A percentile compares a stretch with the other conserved stretches of the same genome.
phyloP scores from a whole-genome alignment of 2,113 vertebrate genomes.

The Marmota flaviventris region DNA sequence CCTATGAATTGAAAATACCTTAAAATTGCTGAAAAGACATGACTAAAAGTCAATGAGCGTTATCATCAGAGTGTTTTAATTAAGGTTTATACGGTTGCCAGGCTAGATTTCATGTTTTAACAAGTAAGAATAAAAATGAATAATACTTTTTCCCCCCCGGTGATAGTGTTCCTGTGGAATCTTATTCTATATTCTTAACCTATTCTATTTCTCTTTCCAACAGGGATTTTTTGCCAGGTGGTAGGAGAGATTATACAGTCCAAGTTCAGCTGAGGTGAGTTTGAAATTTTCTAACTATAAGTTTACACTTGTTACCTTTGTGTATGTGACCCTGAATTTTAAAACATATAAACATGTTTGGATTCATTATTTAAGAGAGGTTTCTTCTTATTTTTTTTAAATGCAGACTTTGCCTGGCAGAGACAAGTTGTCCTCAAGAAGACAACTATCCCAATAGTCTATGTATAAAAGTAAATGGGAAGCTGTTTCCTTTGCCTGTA shows the following conservation, averaged over 20 bases:
- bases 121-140: constrained; percentile 34
- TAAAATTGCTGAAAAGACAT: background rate
- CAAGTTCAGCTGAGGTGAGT: constrained; percentile 96
- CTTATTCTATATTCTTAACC: constrained; percentile 47
- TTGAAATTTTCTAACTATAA: constrained; percentile 9
- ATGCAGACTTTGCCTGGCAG: constrained; percentile 96
- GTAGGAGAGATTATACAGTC: constrained; percentile 97
- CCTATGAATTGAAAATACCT: constrained; percentile 13
- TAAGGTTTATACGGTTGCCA: background rate
- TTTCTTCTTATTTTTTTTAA: constrained; percentile 65
- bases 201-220: constrained; percentile 73
- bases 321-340: constrained; percentile 32
- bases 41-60: background rate
- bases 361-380: constrained; percentile 61
- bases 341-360: background rate
- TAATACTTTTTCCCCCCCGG: background rate
- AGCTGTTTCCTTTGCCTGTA: constrained; percentile 97
- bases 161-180: background rate
- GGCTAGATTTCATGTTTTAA: background rate
- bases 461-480: constrained; percentile 99
- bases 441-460: constrained; percentile 98
- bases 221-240: constrained; percentile 97
- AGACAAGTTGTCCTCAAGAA: constrained; percentile 98
- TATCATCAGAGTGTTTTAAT: background rate
- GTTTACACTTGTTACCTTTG: constrained; percentile 14